phyloP scores from a whole-genome alignment of 1,140 invertebrate species.

The Limonius californicus region DNA sequence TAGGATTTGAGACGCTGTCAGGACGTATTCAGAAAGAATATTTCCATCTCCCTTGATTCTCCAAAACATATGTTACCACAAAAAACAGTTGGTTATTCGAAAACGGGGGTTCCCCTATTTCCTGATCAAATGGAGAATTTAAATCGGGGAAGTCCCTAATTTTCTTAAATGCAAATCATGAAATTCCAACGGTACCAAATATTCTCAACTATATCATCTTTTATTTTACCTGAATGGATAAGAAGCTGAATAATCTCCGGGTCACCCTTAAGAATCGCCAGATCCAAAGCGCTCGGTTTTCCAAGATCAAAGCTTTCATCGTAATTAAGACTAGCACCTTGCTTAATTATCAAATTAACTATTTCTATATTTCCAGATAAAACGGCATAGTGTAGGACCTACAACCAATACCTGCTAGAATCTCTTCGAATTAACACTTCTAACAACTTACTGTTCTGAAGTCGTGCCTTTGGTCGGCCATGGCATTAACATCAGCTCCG shows the following conservation, averaged over 20 bases:
- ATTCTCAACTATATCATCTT: no score
- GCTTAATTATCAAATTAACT: slow-evolving; percentile 76
- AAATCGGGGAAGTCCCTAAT: no score
- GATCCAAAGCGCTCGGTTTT: slow-evolving; percentile 78
- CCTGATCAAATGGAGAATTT: no score
- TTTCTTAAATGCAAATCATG: no score
- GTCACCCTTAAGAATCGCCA: slow-evolving; percentile 80
- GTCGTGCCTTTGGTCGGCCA: slow-evolving; percentile 75
- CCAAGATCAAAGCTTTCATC: slow-evolving; percentile 60
- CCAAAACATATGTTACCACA: no score
- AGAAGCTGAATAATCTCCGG: slow-evolving; percentile 66
- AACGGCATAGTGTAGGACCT: slow-evolving; percentile 80
- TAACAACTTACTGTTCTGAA: slow-evolving; percentile 59
- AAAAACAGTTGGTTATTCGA: no score
- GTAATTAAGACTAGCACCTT: slow-evolving; percentile 70
- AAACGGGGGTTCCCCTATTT: no score
- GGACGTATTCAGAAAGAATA: no score
- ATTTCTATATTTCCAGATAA: slow-evolving; percentile 72
- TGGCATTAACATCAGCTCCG: slow-evolving; percentile 78
- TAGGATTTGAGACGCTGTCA: no score
- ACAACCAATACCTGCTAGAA: slow-evolving; percentile 4
- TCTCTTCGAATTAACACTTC: no score
- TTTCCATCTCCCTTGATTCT: no score
- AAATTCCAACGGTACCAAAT: no score
- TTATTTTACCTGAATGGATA: slow-evolving; percentile 58